Evolutionary conservation across 2,113 vertebrate species (phyloP).

Genomic region (Brachyhypopomus occidentalis): DNA sequence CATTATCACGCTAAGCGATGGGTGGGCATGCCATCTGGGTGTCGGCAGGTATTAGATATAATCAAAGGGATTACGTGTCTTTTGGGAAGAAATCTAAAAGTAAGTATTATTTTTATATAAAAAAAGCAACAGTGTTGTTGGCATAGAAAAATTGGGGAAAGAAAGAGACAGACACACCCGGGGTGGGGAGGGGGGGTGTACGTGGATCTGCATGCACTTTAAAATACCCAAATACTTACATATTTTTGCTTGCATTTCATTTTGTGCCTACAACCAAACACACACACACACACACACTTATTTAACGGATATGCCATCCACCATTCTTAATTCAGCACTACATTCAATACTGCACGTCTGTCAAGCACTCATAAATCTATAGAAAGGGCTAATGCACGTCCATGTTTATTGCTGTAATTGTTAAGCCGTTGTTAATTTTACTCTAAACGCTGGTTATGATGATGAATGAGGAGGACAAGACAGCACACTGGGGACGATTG

Average conservation of each 20-base stretch:
- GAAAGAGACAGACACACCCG: not conserved
- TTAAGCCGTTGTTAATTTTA: slow-evolving; percentile 82
- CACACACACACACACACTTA: slow-evolving; percentile 34
- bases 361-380: slow-evolving; percentile 71
- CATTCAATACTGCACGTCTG: slow-evolving; percentile 48
- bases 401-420: slow-evolving; percentile 72
- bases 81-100: slow-evolving; percentile 77
- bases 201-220: too few relatives aligned
- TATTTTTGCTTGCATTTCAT: not conserved
- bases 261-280: slow-evolving; percentile 6
- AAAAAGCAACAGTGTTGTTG: slow-evolving; percentile 64
- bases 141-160: slow-evolving; percentile 16
- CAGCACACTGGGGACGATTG: slow-evolving; percentile 67
- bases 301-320: not conserved
- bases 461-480: slow-evolving; percentile 69
- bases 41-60: slow-evolving; percentile 97
- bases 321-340: slow-evolving; percentile 43
- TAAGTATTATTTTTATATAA: slow-evolving; percentile 71
- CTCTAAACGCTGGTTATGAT: slow-evolving; percentile 78
- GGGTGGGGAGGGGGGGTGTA: too few relatives aligned
- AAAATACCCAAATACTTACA: too few relatives aligned
- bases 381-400: slow-evolving; percentile 66
- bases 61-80: slow-evolving; percentile 97
- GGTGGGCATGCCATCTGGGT: slow-evolving; percentile 93
- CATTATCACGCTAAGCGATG: slow-evolving; percentile 95